Evolutionary conservation across 1,140 invertebrate genomes (phyloP).

Genomic region (Sarcophaga bullata): DNA sequence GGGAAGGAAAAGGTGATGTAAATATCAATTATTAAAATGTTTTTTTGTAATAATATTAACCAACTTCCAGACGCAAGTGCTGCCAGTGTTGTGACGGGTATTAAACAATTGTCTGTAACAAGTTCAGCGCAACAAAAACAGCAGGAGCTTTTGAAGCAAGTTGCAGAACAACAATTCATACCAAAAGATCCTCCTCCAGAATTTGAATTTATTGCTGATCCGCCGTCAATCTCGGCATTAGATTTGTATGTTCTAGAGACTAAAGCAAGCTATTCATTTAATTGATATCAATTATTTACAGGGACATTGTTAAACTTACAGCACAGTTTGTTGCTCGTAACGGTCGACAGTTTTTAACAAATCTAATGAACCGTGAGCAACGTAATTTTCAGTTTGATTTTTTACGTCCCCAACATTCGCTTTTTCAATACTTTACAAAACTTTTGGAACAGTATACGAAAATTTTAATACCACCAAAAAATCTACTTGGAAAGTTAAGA

Average conservation of each 20-base stretch:
- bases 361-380: constrained; percentile 98
- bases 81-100: constrained; percentile 51
- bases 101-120: constrained; percentile 70
- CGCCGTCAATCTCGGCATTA: constrained; percentile 97
- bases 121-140: constrained; percentile 84
- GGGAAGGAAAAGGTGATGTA: constrained; percentile 82
- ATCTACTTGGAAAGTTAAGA: constrained; percentile 82
- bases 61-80: constrained; percentile 50
- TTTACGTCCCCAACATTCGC: constrained; percentile 95
- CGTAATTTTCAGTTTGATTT: constrained; percentile 99
- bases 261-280: neutral
- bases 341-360: constrained; percentile 97
- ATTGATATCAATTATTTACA: constrained; percentile 63
- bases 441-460: constrained; percentile 98
- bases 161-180: constrained; percentile 84
- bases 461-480: constrained; percentile 94
- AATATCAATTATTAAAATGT: neutral
- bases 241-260: constrained; percentile 77
- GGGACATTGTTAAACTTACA: constrained; percentile 97
- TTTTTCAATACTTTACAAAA: constrained; percentile 99
- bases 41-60: neutral
- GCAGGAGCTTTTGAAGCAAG: constrained; percentile 89
- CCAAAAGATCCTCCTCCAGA: constrained; percentile 95
- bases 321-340: constrained; percentile 99
- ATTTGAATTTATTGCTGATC: constrained; percentile 98